Conservation (phyloP, 2,113 vertebrate species). For the Chrysemys picta region DNA sequence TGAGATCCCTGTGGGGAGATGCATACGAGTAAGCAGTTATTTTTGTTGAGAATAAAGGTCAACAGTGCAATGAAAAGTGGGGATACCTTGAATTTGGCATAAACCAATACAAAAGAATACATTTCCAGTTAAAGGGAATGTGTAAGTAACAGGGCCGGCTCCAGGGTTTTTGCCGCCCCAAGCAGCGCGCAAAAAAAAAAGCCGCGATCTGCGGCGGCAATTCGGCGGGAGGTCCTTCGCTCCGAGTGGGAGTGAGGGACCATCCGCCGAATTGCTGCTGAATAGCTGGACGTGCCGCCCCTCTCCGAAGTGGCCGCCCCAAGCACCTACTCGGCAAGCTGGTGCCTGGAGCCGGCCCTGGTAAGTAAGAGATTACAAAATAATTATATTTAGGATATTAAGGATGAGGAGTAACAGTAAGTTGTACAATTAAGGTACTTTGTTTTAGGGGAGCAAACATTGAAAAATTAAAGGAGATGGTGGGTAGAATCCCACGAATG, state of each 20-base stretch:
- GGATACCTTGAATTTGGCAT: background rate
- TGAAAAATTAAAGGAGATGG: background rate
- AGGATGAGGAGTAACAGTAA: background rate
- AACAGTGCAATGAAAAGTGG: background rate
- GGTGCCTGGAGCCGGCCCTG: no score
- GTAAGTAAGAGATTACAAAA: background rate
- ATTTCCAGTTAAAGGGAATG: background rate
- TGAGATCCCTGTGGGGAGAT: background rate
- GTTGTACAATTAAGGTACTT: background rate
- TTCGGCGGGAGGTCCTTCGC: no score
- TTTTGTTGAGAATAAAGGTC: conserved; percentile 23
- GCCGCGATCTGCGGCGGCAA: no score
- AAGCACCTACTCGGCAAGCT: no score
- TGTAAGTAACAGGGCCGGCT: background rate
- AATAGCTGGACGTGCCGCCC: no score
- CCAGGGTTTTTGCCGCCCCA: no score
- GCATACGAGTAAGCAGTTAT: background rate
- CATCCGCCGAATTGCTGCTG: no score
- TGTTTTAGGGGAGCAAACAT: background rate
- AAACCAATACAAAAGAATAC: background rate
- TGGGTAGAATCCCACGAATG: background rate
- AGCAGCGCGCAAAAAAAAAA: no score
- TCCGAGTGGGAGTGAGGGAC: no score
- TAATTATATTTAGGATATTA: background rate
- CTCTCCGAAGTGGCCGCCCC: no score